Conservation (phyloP, 2,888 invertebrate genomes). For the Rhagium mordax region DNA sequence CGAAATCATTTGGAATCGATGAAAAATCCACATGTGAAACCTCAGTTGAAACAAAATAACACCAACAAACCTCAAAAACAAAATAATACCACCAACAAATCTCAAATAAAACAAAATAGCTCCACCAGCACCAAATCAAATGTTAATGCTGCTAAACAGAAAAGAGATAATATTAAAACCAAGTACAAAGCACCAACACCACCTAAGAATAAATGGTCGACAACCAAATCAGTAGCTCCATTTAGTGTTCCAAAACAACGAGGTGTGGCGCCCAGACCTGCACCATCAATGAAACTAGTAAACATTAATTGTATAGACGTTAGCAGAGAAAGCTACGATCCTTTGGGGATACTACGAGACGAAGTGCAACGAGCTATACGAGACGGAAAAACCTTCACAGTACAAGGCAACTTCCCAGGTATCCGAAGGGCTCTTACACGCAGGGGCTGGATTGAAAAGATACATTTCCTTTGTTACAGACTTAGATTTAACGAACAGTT, state of each 20-base stretch:
- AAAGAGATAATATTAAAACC: not conserved
- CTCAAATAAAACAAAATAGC: too few species aligned
- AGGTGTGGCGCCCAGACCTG: not conserved
- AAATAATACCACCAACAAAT: too few species aligned
- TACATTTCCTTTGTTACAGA: constrained; percentile 67
- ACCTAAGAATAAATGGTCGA: not conserved
- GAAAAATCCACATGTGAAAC: constrained; percentile 42
- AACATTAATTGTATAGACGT: not conserved
- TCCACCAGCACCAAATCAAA: too few species aligned
- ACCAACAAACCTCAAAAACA: too few species aligned
- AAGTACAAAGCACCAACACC: not conserved
- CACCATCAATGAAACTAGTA: not conserved
- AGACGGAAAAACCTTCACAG: constrained; percentile 73
- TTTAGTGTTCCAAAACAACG: not conserved
- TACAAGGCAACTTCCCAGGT: constrained; percentile 72
- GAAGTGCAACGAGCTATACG: constrained; percentile 71
- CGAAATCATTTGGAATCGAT: constrained; percentile 34
- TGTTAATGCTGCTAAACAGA: constrained; percentile 1
- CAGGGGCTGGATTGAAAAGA: constrained; percentile 84
- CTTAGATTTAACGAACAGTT: constrained; percentile 57
- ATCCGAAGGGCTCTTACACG: constrained; percentile 75
- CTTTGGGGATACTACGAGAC: constrained; percentile 64
- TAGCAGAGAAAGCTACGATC: constrained; percentile 38
- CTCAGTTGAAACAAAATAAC: constrained; percentile 39
- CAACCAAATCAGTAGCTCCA: not conserved